Conservation (phyloP, 2,888 invertebrate species). For the Caenorhabditis wallacei region DNA sequence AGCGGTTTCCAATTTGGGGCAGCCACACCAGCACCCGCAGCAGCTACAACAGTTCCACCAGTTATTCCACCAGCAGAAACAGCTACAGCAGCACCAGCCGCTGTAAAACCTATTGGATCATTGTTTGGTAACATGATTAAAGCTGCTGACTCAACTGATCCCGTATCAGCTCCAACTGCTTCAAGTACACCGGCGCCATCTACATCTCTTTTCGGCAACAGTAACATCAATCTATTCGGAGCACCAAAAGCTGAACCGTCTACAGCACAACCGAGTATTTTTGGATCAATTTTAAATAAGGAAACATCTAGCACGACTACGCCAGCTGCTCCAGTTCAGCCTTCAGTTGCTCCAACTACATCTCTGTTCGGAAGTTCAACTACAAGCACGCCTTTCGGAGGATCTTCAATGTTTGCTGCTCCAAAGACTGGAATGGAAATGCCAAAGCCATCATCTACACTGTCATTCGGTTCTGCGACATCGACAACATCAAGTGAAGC, state of each 20-base stretch:
- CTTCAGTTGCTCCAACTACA: neutral
- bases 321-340: conserved; percentile 13
- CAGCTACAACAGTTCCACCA: neutral
- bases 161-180: neutral
- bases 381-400: neutral
- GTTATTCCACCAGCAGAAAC: neutral
- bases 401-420: neutral
- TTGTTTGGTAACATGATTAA: conserved; percentile 2
- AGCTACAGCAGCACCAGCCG: neutral
- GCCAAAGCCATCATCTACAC: conserved; percentile 4
- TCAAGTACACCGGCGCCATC: neutral
- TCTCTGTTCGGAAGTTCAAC: neutral
- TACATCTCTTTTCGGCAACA: conserved; percentile 6
- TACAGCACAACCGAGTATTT: neutral
- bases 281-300: conserved; percentile 8
- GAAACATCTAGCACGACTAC: neutral
- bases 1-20: neutral
- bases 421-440: neutral
- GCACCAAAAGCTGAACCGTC: conserved; percentile 5
- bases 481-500: neutral
- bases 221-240: neutral
- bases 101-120: conserved; percentile 6
- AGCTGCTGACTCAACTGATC: neutral
- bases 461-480: conserved; percentile 12
- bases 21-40: neutral